phyloP scores from a whole-genome alignment of 2,888 invertebrate species.

The Apotomis turbidana region DNA sequence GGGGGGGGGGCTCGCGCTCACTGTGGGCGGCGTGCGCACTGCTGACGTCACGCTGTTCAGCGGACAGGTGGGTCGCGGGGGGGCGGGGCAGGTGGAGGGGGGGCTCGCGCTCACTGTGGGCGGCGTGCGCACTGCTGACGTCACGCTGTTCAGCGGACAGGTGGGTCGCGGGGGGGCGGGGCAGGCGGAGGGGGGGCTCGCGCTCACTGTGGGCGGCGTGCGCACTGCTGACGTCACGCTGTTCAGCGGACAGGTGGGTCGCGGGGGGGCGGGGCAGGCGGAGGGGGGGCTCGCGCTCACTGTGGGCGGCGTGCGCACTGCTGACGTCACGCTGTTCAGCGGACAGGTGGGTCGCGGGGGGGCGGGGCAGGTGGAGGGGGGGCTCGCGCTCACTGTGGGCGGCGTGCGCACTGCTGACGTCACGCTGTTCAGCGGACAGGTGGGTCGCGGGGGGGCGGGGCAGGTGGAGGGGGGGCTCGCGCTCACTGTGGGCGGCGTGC shows the following conservation, averaged over 20 bases:
- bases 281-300: slow-evolving; percentile 59
- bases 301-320: slow-evolving; percentile 60
- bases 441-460: too few relatives aligned
- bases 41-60: slow-evolving; percentile 52
- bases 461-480: too few relatives aligned
- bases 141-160: slow-evolving; percentile 55
- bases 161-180: too few relatives aligned
- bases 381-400: slow-evolving; percentile 58
- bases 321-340: slow-evolving; percentile 51
- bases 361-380: too few relatives aligned
- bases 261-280: too few relatives aligned
- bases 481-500: slow-evolving; percentile 58
- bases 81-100: too few relatives aligned
- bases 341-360: too few relatives aligned
- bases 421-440: slow-evolving; percentile 55
- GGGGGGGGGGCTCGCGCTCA: slow-evolving; percentile 60
- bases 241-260: slow-evolving; percentile 56
- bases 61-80: too few relatives aligned
- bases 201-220: slow-evolving; percentile 58
- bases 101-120: slow-evolving; percentile 59
- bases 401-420: slow-evolving; percentile 58
- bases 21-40: slow-evolving; percentile 59
- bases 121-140: slow-evolving; percentile 57
- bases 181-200: too few relatives aligned
- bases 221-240: slow-evolving; percentile 53